Percentiles rank a stretch among this genome's conserved stretches.
Evolutionary conservation across 2,113 vertebrate genomes (phyloP).

Genomic region (Toxotes chatareus): DNA sequence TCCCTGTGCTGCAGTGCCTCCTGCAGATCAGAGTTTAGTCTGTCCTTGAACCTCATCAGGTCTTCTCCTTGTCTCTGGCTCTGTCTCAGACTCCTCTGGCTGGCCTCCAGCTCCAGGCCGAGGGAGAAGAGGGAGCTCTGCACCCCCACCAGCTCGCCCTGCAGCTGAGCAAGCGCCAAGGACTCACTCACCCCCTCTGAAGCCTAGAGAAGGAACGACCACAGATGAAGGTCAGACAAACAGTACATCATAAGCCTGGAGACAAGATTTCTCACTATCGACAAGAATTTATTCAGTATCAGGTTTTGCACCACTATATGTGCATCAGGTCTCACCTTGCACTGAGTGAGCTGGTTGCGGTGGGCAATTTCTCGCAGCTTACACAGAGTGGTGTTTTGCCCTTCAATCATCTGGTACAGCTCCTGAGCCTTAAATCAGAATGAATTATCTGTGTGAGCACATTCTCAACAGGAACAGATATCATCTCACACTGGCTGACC

Average conservation of each 20-base stretch:
- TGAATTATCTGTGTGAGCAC: neutral
- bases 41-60: conserved; percentile 80
- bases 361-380: conserved; percentile 91
- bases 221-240: conserved; percentile 32
- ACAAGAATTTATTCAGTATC: neutral
- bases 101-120: conserved; percentile 90
- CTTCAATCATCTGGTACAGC: conserved; percentile 90
- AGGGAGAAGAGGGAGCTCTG: conserved; percentile 91
- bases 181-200: conserved; percentile 64
- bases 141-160: conserved; percentile 86
- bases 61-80: conserved; percentile 89
- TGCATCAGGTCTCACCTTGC: conserved; percentile 80
- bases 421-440: conserved; percentile 86
- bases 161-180: conserved; percentile 78
- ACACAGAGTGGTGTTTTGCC: conserved; percentile 90
- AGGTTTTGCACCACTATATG: neutral
- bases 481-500: neutral
- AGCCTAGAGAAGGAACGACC: conserved; percentile 60
- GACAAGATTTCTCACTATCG: neutral
- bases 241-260: neutral
- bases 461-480: neutral
- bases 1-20: conserved; percentile 90
- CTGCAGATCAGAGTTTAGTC: conserved; percentile 84
- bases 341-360: conserved; percentile 86
- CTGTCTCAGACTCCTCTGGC: conserved; percentile 85